Percentiles rank a stretch among this genome's conserved stretches.
These are phyloP conservation scores for Microctonus aethiopoides DNA, from an alignment of 2,888 invertebrate genomes.

Conservation along the genomic window DNA sequence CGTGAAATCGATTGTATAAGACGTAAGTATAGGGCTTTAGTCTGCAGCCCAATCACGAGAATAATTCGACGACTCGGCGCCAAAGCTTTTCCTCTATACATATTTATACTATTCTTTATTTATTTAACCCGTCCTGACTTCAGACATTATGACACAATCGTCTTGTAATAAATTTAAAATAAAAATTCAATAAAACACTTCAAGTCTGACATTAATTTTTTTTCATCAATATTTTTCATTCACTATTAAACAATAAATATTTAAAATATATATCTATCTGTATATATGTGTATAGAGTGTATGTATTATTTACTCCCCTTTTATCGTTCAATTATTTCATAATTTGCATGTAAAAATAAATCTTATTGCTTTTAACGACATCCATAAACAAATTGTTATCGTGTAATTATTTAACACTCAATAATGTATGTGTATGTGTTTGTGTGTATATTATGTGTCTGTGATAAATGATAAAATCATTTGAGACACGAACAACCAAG, in stretches of 20 bases:
- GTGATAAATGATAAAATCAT: constrained; percentile 7
- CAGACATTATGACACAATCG: too few species aligned
- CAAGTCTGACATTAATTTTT: not conserved
- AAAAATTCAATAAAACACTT: not conserved
- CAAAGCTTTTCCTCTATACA: constrained; percentile 25
- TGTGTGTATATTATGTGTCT: not conserved
- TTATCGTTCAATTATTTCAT: not conserved
- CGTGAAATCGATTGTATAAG: constrained; percentile 46
- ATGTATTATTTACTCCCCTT: too few species aligned
- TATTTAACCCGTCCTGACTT: too few species aligned
- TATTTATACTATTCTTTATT: not conserved
- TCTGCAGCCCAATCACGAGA: constrained; percentile 32
- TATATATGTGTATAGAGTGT: too few species aligned
- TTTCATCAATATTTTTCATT: not conserved
- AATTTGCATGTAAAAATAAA: constrained; percentile 16
- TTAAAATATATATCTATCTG: too few species aligned
- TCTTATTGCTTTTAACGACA: constrained; percentile 15
- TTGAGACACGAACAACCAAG: constrained; percentile 10
- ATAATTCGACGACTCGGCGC: constrained; percentile 34
- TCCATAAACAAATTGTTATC: constrained; percentile 15
- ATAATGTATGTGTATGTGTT: not conserved
- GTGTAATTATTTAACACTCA: constrained; percentile 16
- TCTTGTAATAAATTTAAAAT: not conserved
- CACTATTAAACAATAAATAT: not conserved
- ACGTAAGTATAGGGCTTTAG: constrained; percentile 43